Evolutionary conservation across 1,140 invertebrate species (phyloP).

Genomic region (Phymorhynchus buccinoides): DNA sequence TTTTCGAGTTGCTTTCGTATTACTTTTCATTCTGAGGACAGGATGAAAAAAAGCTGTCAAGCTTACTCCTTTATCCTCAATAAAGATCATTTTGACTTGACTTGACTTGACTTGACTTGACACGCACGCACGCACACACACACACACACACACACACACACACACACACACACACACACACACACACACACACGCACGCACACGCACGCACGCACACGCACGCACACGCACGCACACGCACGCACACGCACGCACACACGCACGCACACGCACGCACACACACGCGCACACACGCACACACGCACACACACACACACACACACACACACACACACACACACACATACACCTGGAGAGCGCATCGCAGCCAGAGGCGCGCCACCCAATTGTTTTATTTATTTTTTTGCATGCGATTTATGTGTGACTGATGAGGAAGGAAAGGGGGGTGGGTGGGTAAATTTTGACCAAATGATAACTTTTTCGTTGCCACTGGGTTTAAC

Average conservation of each 20-base stretch:
- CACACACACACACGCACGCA: slow-evolving; percentile 10
- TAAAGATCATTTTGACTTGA: too few species aligned
- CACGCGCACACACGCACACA: neutral
- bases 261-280: neutral
- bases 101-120: neutral
- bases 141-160: slow-evolving; percentile 22
- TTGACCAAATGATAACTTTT: too few species aligned
- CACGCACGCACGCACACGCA: neutral
- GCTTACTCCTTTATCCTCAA: too few species aligned
- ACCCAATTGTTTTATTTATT: too few species aligned
- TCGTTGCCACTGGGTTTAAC: too few species aligned
- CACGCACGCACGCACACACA: neutral
- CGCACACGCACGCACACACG: neutral
- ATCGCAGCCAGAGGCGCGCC: too few species aligned
- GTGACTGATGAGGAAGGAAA: neutral
- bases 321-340: neutral
- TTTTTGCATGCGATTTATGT: too few species aligned
- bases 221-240: neutral
- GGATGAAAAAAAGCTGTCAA: too few species aligned
- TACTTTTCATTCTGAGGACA: too few species aligned
- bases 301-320: neutral
- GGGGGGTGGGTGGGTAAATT: too few species aligned
- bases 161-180: slow-evolving; percentile 14
- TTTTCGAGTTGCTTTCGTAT: too few species aligned
- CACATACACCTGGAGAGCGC: neutral